Evolutionary conservation across 1,140 invertebrate species (phyloP).

Genomic region (Lycorma delicatula): DNA sequence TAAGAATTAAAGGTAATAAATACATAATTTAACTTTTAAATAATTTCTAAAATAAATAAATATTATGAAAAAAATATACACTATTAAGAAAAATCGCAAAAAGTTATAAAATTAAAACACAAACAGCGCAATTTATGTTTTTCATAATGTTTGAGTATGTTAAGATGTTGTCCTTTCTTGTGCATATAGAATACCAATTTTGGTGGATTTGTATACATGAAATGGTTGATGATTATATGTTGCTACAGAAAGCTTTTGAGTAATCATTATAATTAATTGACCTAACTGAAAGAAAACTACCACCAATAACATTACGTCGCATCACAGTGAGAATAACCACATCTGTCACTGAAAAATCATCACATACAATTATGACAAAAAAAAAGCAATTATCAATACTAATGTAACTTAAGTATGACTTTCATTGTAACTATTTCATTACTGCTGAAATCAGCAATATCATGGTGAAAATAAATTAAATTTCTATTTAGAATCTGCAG

Average conservation of each 20-base stretch:
- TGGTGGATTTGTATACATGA: background rate
- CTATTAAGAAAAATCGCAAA: background rate
- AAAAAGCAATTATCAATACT: too few species aligned
- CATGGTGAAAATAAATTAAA: too few species aligned
- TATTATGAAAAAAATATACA: background rate
- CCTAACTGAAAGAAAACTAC: constrained; percentile 11
- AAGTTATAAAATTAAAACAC: background rate
- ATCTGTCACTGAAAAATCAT: too few species aligned
- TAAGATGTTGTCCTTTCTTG: background rate
- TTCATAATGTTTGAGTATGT: background rate
- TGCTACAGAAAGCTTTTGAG: background rate
- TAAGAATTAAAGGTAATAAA: background rate
- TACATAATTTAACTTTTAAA: background rate
- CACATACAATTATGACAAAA: too few species aligned
- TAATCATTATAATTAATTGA: constrained; percentile 9
- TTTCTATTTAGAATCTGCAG: too few species aligned
- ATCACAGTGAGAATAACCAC: too few species aligned
- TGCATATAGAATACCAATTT: background rate
- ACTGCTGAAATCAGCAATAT: too few species aligned
- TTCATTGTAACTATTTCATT: too few species aligned
- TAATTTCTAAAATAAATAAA: background rate
- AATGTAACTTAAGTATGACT: too few species aligned
- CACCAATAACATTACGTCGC: too few species aligned
- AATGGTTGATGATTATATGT: background rate
- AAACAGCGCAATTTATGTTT: background rate